A percentile compares a stretch with the other conserved stretches of the same genome.
phyloP scores from a whole-genome alignment of 1,140 invertebrate species.

The Ceratitis capitata region DNA sequence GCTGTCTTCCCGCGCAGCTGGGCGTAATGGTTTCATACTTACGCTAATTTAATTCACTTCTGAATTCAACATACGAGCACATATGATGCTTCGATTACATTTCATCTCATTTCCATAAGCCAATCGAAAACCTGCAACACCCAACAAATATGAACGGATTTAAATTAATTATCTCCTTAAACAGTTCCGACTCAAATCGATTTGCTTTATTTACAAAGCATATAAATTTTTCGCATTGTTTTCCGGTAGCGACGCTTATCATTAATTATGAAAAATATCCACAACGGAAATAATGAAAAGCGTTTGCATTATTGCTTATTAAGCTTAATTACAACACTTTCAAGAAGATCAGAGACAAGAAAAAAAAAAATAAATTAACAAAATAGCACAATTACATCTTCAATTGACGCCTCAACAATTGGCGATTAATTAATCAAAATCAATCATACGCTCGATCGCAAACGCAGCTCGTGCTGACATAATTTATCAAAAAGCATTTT shows the following conservation, averaged over 20 bases:
- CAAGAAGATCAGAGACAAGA: too few relatives aligned
- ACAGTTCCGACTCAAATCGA: background rate
- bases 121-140: background rate
- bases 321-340: constrained; percentile 9
- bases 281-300: background rate
- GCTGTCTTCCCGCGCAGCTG: background rate
- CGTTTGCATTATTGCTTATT: background rate
- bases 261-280: constrained; percentile 15
- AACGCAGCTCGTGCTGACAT: background rate
- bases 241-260: constrained; percentile 16
- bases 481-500: constrained; percentile 13
- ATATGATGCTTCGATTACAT: background rate
- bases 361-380: too few relatives aligned
- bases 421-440: constrained; percentile 27
- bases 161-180: constrained; percentile 30
- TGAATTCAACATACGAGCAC: background rate
- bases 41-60: background rate
- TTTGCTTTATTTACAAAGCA: background rate
- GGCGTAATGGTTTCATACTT: background rate
- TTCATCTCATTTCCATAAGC: background rate
- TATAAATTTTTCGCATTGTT: background rate
- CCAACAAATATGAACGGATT: background rate
- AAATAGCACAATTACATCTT: background rate
- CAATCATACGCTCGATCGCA: background rate
- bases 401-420: constrained; percentile 11